These are phyloP conservation scores for Lophotriccus pileatus DNA, from an alignment of 2,797 vertebrate genomes.

Conservation along the genomic window DNA sequence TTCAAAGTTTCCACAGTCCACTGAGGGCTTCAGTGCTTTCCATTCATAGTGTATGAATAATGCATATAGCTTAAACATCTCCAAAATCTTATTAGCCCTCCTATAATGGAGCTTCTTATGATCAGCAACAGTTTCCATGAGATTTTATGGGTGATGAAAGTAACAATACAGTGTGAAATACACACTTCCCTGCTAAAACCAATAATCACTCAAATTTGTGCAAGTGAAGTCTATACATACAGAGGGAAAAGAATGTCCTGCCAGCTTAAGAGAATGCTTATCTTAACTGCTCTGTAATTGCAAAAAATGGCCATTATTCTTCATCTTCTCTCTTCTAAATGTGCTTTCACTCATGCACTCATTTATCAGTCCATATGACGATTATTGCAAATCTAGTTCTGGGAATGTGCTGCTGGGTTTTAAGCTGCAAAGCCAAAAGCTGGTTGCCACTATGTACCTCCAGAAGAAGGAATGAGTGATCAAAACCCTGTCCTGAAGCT, in stretches of 20 bases:
- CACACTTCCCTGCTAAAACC: not conserved
- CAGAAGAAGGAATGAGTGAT: not conserved
- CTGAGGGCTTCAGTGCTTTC: not conserved
- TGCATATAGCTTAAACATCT: not conserved
- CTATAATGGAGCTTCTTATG: not conserved
- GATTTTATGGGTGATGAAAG: not conserved
- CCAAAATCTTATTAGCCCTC: not conserved
- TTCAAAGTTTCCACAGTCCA: not conserved
- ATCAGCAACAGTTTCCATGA: not conserved
- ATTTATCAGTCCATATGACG: not conserved
- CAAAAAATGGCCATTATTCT: not conserved
- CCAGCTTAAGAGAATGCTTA: not conserved
- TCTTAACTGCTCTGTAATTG: not conserved
- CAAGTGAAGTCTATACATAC: not conserved
- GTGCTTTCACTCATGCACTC: not conserved
- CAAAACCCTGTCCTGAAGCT: not conserved
- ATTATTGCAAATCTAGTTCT: not conserved
- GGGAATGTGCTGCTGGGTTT: not conserved
- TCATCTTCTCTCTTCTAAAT: not conserved
- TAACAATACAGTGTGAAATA: not conserved
- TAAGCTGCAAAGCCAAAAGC: not conserved
- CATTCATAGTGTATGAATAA: not conserved
- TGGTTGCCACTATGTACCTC: not conserved
- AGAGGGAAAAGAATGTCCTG: not conserved
- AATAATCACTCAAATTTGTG: not conserved